phyloP scores from a whole-genome alignment of 2,113 vertebrate species.

The Rafetus swinhoei region DNA sequence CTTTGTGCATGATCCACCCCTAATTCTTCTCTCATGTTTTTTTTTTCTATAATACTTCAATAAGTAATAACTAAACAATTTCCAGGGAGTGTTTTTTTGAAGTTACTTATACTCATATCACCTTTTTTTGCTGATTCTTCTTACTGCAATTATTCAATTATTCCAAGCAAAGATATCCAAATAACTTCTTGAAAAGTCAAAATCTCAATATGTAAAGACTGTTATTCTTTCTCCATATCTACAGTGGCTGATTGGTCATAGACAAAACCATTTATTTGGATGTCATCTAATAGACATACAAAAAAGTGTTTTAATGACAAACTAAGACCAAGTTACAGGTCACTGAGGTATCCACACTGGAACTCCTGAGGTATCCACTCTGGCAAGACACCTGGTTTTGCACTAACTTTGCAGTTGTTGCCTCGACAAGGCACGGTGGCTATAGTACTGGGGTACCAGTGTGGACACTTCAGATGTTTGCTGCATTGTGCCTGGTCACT shows the following conservation, averaged over 20 bases:
- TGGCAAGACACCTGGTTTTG: too few relatives aligned
- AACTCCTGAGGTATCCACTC: too few relatives aligned
- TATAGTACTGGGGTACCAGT: too few relatives aligned
- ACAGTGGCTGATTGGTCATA: not conserved
- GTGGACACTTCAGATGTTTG: too few relatives aligned
- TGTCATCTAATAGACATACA: not conserved
- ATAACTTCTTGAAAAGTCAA: not conserved
- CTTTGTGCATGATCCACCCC: not conserved
- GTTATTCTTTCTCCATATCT: not conserved
- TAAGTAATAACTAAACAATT: not conserved
- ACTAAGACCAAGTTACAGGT: not conserved
- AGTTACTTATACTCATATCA: not conserved
- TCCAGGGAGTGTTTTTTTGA: not conserved
- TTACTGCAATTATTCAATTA: not conserved
- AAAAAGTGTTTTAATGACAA: not conserved
- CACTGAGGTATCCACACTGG: too few relatives aligned
- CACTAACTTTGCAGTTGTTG: too few relatives aligned
- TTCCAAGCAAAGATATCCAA: not conserved
- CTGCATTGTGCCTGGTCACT: too few relatives aligned
- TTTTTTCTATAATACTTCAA: not conserved
- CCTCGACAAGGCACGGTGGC: too few relatives aligned
- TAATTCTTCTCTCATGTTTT: not conserved
- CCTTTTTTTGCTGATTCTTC: not conserved
- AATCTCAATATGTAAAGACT: not conserved
- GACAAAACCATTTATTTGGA: not conserved